Percentiles rank a stretch among this genome's conserved stretches.
Evolutionary conservation across 2,888 invertebrate species (phyloP).

Genomic region (Hemistola chrysoprasaria): DNA sequence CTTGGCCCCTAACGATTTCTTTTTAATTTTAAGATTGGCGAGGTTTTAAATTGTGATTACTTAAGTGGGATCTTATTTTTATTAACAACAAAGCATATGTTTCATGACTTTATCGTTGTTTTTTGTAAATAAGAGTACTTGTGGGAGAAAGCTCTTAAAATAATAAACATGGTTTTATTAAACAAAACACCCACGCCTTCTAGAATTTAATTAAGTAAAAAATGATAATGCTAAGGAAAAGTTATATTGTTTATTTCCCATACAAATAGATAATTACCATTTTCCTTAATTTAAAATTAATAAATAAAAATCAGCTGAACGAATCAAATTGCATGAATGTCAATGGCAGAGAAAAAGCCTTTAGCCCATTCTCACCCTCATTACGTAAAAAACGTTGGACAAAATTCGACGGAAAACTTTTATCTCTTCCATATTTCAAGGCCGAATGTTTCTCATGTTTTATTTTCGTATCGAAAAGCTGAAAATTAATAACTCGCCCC

Average conservation of each 20-base stretch:
- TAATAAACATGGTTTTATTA: too few species aligned
- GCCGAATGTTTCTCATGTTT: slow-evolving; percentile 34
- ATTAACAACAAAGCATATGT: background rate
- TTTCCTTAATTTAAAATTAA: slow-evolving; percentile 11
- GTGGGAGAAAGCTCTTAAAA: too few species aligned
- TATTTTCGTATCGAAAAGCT: slow-evolving; percentile 24
- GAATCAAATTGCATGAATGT: slow-evolving; percentile 16
- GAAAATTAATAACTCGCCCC: slow-evolving; percentile 24
- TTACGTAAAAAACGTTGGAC: slow-evolving; percentile 41
- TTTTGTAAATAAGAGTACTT: too few species aligned
- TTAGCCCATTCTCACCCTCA: slow-evolving; percentile 32
- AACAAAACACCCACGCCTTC: too few species aligned
- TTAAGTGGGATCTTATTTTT: slow-evolving; percentile 8
- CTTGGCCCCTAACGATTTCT: slow-evolving; percentile 35
- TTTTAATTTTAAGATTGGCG: slow-evolving; percentile 17
- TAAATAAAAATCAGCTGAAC: slow-evolving; percentile 12
- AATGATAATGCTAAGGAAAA: too few species aligned
- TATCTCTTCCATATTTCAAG: slow-evolving; percentile 42
- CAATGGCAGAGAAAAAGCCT: slow-evolving; percentile 13
- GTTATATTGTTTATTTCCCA: too few species aligned
- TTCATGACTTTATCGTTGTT: too few species aligned
- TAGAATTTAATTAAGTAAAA: too few species aligned
- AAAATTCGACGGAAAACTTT: slow-evolving; percentile 33
- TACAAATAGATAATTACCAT: too few species aligned
- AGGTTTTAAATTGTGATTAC: slow-evolving; percentile 16